These are phyloP conservation scores for Macrochelys suwanniensis DNA, from an alignment of 2,797 vertebrate genomes.

Conservation along the genomic window DNA sequence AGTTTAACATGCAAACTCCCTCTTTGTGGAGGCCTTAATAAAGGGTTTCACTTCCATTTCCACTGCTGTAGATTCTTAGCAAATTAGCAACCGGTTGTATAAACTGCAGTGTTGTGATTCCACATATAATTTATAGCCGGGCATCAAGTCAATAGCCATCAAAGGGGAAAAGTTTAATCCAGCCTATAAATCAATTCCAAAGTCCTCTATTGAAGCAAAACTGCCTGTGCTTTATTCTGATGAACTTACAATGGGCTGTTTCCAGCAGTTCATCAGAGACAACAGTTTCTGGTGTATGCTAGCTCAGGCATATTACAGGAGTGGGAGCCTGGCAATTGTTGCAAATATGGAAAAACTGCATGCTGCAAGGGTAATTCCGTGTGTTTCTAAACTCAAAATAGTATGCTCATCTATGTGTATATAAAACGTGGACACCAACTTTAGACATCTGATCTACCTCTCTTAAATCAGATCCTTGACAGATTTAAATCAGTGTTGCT, in stretches of 20 bases:
- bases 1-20: neutral
- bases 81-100: neutral
- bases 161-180: neutral
- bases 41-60: neutral
- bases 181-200: neutral
- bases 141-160: neutral
- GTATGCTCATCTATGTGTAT: neutral
- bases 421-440: neutral
- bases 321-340: neutral
- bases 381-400: neutral
- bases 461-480: neutral
- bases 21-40: neutral
- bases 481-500: neutral
- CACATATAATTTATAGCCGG: neutral
- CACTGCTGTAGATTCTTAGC: neutral
- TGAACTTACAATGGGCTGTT: too few relatives aligned
- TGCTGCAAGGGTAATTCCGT: neutral
- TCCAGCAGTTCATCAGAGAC: too few relatives aligned
- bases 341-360: neutral
- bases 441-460: neutral
- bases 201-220: neutral
- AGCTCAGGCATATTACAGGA: neutral
- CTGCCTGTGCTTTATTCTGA: neutral
- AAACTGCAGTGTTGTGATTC: neutral
- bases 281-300: neutral